phyloP scores from a whole-genome alignment of 2,113 vertebrate genomes.

The Hemibagrus wyckioides region DNA sequence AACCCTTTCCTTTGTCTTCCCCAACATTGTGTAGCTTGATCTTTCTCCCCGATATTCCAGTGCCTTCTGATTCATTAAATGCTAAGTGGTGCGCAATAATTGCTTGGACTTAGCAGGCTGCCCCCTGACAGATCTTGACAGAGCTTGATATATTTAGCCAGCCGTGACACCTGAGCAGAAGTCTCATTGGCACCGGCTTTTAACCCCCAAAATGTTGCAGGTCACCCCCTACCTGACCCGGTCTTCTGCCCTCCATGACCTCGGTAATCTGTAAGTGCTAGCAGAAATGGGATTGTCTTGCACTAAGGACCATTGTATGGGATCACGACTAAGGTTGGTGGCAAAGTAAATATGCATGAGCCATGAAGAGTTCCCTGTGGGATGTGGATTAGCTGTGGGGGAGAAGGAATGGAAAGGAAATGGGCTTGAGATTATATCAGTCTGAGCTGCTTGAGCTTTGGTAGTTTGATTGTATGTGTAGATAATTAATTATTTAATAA shows the following conservation, averaged over 20 bases:
- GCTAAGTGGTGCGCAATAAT: neutral
- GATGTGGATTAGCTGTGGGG: slow-evolving; percentile 63
- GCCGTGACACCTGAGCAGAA: slow-evolving; percentile 19
- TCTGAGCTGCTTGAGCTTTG: slow-evolving; percentile 43
- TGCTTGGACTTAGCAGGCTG: neutral
- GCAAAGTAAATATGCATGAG: slow-evolving; percentile 76
- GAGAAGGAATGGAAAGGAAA: neutral
- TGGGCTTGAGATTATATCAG: slow-evolving; percentile 65
- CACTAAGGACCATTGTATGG: slow-evolving; percentile 72
- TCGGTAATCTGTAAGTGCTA: slow-evolving; percentile 67
- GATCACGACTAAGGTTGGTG: slow-evolving; percentile 72
- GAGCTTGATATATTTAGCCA: slow-evolving; percentile 24
- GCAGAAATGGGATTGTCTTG: slow-evolving; percentile 70
- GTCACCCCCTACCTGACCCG: slow-evolving; percentile 65
- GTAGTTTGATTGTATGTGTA: neutral
- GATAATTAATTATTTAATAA: neutral
- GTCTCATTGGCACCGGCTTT: slow-evolving; percentile 32
- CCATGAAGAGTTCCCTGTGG: slow-evolving; percentile 71
- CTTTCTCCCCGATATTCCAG: neutral
- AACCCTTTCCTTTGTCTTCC: neutral
- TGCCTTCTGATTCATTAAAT: neutral
- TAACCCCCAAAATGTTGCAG: slow-evolving; percentile 52
- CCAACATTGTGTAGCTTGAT: neutral
- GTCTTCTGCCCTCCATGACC: slow-evolving; percentile 63
- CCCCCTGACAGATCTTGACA: neutral